Evolutionary conservation across 2,888 invertebrate genomes (phyloP), one percentile per base, ranked within the genome.

Genomic region (Bellardia bayeri): DNA sequence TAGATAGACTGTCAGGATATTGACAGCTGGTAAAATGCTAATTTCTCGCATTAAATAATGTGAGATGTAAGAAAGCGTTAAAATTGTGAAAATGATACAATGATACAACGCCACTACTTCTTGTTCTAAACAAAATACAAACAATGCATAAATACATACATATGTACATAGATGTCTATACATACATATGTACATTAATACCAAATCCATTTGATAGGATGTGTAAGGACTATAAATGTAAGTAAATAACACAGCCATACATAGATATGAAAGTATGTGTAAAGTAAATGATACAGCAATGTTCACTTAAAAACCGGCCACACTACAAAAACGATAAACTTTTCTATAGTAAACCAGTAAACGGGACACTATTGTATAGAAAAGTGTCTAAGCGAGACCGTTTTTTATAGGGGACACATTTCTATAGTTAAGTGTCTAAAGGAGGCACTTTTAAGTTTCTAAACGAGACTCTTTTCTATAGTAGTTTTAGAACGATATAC

Each of bases 21-120:
- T 79, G 74, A 51, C 79, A 85, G 85, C 80, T 80, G 85, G 30
- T 69, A 63, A 63, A 85, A 85, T 80, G 80, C 68, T 80, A 80
- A 85, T 80, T 80, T 85, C 16, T 40, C 16, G 63, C 68, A 85
- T 74, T 61, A 58, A 66, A 42, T 30, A 30, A 30, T 23, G 23
- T 23, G 33, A 58, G 16, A 66, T 42, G 37, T n/a, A 79, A 61
- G 56, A 71, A 76, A 37, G 7, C 42, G 54, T 71, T 54, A 33
- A 58, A 68, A 49, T 56, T 13, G 33, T 54, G 23, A n/a, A 72
- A 51, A 51, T 23, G 23, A 49, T 68, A 51, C 54, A 16, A 13
- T 23, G 23, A 0, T 23, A 23, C 1, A 23, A 23, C 1, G 1
- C 23, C 23, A 23, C 0, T 30, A 45, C 33, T 56, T 7, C 33